Evolutionary conservation across 2,888 invertebrate species (phyloP), one percentile per base, ranked within the genome.

Genomic region (Epirrita christyi): DNA sequence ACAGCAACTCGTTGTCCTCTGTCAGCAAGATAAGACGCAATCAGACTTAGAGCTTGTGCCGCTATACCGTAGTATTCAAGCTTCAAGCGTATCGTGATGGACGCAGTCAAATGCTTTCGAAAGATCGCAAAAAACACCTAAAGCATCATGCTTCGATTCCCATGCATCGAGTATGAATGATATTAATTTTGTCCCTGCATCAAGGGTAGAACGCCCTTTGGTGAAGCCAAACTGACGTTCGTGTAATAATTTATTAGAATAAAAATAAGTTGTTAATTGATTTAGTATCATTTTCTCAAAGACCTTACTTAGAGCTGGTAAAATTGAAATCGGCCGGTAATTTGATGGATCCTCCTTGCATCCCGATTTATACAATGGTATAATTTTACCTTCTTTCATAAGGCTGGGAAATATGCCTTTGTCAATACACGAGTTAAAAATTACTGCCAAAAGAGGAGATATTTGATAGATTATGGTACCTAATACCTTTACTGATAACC

Each of bases 101-200:
- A 45, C 45, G 32, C 45, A 32, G 9, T 45, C 45, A 13, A 38
- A 38, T 14, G 36, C 36, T 36, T 36, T 38, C 7, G 38, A 38
- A 14, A 38, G 38, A 14, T 38, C 38, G 14, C 38, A 45, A 14
- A 45, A 45, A 13, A 45, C 7, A 5, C 13, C 45, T 21, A 27
- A 43, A 36, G 36, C 11, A 10, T 36, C 11, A n/a, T 5, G n/a
- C 11, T 10, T n/a, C n/a, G 6, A 9, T 10, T 36, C 36, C n/a
- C n/a, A 36, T 5, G 36, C n/a, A 10, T 11, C 11, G 10, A 29
- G 29, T 29, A 29, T 9, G 29, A 8, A 29, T 9, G 29, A 29
- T 8, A 29, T 29, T 29, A 8, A 29, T 6, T 6, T 29, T 8
- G 29, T 29, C 6, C 29, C 29, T 8, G 9, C 9, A 29, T 29